phyloP scores from a whole-genome alignment of 2,888 invertebrate species.

The Nymphalis polychloros region DNA sequence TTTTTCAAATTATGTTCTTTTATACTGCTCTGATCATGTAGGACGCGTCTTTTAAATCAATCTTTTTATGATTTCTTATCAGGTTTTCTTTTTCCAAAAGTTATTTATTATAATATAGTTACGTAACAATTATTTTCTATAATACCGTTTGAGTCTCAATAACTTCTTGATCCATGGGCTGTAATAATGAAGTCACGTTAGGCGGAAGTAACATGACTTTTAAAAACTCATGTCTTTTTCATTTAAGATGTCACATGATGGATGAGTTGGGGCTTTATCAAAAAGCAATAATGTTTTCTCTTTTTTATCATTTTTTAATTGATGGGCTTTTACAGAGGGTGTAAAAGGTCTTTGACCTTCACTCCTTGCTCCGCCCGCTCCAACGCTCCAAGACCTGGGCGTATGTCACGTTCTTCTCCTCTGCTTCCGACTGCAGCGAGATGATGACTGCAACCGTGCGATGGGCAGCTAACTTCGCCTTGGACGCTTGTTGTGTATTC shows the following conservation, averaged over 20 bases:
- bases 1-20: slow-evolving; percentile 36
- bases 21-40: slow-evolving; percentile 38
- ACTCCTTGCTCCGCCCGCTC: slow-evolving; percentile 2
- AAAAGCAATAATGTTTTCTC: slow-evolving; percentile 31
- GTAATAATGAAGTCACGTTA: slow-evolving; percentile 40
- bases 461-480: background rate
- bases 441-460: slow-evolving; percentile 1
- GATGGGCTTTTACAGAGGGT: slow-evolving; percentile 37
- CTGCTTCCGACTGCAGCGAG: slow-evolving; percentile 4
- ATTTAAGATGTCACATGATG: slow-evolving; percentile 36
- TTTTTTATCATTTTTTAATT: slow-evolving; percentile 41
- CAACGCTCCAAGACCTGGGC: background rate
- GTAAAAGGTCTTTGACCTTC: slow-evolving; percentile 26
- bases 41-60: slow-evolving; percentile 29
- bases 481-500: too few relatives aligned
- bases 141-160: slow-evolving; percentile 41
- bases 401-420: slow-evolving; percentile 1
- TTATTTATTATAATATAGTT: too few relatives aligned
- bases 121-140: slow-evolving; percentile 40
- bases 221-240: slow-evolving; percentile 39
- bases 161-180: slow-evolving; percentile 40
- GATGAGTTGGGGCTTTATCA: slow-evolving; percentile 41
- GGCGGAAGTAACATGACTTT: slow-evolving; percentile 39
- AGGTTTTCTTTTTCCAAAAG: slow-evolving; percentile 37
- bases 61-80: slow-evolving; percentile 41